Evolutionary conservation across 2,113 vertebrate genomes (phyloP).

Genomic region (Nipponia nippon): DNA sequence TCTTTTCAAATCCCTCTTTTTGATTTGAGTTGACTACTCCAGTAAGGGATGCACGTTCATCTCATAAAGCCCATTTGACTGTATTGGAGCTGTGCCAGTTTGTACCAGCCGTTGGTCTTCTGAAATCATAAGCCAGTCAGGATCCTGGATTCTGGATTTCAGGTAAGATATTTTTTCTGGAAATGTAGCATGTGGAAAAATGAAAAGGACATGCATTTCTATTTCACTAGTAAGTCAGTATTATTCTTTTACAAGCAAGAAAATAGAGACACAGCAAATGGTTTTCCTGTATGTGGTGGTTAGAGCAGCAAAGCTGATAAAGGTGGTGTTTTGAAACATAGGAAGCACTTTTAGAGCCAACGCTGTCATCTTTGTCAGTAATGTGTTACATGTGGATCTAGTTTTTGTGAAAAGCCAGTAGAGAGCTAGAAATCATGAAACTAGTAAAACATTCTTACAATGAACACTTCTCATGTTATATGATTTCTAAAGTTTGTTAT

Average conservation of each 20-base stretch:
- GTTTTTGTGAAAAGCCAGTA: neutral
- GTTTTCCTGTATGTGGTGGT: neutral
- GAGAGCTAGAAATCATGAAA: neutral
- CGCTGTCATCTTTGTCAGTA: neutral
- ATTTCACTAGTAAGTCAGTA: neutral
- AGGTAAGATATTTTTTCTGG: neutral
- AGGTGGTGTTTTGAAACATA: neutral
- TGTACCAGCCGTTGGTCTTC: neutral
- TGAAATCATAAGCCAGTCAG: neutral
- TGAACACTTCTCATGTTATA: neutral
- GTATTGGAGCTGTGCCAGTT: neutral
- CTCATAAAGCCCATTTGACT: neutral
- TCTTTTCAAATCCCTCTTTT: neutral
- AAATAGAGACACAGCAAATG: neutral
- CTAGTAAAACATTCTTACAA: neutral
- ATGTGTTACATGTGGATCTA: neutral
- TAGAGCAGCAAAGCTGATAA: neutral
- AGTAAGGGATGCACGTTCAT: neutral
- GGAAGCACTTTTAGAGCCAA: neutral
- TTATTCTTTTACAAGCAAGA: neutral
- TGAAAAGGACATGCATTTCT: neutral
- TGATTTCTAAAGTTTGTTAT: neutral
- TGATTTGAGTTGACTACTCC: neutral
- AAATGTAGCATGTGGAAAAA: neutral
- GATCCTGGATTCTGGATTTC: neutral